Evolutionary conservation across 1,140 invertebrate genomes (phyloP).

Genomic region (Aleiodes sp.): DNA sequence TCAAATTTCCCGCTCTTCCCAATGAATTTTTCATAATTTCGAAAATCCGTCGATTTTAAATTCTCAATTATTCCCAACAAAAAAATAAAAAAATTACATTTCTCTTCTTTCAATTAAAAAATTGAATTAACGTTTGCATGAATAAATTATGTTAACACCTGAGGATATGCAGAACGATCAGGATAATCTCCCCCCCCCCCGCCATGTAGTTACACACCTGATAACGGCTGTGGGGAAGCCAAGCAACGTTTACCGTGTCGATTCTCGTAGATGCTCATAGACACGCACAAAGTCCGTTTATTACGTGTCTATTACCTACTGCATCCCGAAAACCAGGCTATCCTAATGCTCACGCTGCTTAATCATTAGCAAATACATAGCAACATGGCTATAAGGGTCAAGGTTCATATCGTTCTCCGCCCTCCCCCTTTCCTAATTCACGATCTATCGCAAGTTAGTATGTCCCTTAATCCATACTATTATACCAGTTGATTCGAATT

Average conservation of each 20-base stretch:
- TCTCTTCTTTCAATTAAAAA: not conserved
- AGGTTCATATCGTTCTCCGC: not conserved
- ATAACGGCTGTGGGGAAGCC: not conserved
- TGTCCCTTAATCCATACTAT: too few species aligned
- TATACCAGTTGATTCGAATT: not conserved
- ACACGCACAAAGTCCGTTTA: slow-evolving; percentile 19
- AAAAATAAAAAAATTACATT: not conserved
- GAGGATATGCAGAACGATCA: not conserved
- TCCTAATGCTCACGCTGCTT: not conserved
- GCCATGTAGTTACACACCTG: too few species aligned
- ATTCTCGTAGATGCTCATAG: slow-evolving; percentile 22
- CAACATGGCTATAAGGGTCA: not conserved
- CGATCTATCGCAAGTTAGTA: too few species aligned
- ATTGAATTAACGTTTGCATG: not conserved
- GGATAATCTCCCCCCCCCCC: slow-evolving; percentile 20
- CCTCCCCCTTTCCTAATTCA: too few species aligned
- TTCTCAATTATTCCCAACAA: too few species aligned
- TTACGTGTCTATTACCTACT: not conserved
- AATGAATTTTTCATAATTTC: too few species aligned
- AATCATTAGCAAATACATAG: slow-evolving; percentile 7
- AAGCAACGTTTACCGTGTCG: slow-evolving; percentile 9
- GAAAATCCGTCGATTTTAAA: too few species aligned
- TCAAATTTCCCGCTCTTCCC: too few species aligned
- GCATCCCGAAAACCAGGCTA: not conserved
- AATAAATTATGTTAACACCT: not conserved